Base-by-base conservation (phyloP, 2,797 vertebrate genomes). In the Clarias fuscus region DNA sequence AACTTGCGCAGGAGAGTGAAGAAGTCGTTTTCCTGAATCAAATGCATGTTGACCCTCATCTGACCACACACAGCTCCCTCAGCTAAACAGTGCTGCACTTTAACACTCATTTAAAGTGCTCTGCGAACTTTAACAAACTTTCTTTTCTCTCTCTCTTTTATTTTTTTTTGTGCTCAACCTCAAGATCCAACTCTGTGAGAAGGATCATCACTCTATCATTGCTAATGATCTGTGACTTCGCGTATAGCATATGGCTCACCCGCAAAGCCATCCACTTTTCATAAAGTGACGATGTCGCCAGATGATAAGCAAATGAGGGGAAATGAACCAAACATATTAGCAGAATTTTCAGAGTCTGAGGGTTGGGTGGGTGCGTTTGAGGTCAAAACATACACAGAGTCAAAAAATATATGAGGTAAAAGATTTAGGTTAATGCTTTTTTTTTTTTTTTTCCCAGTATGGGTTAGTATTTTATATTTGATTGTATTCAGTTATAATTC, bases 181-280 rank as follows among this genome's bases (percentile, higher is more conserved):
- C 62, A 20, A 5, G n/a, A 62, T 40, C 61, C 61, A 43, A 10
- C 58, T 67, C 40, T 67, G 40, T 48, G 40, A 67, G 62, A 68
- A 67, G n/a, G 15, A 67, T 82, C 62, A 82, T 67, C 79, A 82
- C 79, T 82, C 79, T 48, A 82, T 82, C 79, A 67, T 67, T n/a
- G n/a, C n/a, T 82, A 82, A 82, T 82, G 79, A 82, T 82, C 79
- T 67, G 79, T 82, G 79, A 82, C 79, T 82, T 67, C 5, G 8
- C 59, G 30, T 82, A 56, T 30, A 82, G 62, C 62, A 82, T 67
- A 82, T 82, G 79, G 79, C 62, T 82, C 79, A 67, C 79, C 62
- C 79, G 22, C 40, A 82, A 82, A 67, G 40, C 79, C 62, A 67
- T 67, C 79, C 62, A 30, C 62, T 82, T 30, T 67, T 67, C 62